phyloP scores from a whole-genome alignment of 1,140 invertebrate species.

The Heliconius hermathena region DNA sequence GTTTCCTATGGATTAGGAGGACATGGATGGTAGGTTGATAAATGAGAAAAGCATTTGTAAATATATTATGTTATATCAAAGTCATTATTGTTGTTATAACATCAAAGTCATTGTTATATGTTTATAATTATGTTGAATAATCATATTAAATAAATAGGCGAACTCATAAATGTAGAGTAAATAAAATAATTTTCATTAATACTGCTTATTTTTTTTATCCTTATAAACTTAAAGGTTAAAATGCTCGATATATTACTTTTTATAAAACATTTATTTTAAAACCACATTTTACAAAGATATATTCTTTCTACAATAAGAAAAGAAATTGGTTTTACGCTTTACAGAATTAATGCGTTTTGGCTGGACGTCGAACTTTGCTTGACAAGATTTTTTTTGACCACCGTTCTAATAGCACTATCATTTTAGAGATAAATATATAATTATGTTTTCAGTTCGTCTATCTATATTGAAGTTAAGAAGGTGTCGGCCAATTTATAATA shows the following conservation, averaged over 20 bases:
- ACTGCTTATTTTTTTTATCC: neutral
- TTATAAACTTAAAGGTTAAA: neutral
- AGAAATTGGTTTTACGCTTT: too few relatives aligned
- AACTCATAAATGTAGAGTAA: slow-evolving; percentile 16
- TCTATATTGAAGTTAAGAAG: too few relatives aligned
- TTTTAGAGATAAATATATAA: too few relatives aligned
- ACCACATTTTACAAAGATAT: too few relatives aligned
- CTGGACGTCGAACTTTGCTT: too few relatives aligned
- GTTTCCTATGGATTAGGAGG: slow-evolving; percentile 29
- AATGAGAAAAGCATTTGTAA: slow-evolving; percentile 30
- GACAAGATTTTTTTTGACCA: too few relatives aligned
- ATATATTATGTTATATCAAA: slow-evolving; percentile 13
- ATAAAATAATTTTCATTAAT: slow-evolving; percentile 28
- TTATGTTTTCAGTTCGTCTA: too few relatives aligned
- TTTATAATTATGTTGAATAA: slow-evolving; percentile 33
- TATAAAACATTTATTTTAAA: too few relatives aligned
- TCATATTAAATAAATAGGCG: slow-evolving; percentile 15
- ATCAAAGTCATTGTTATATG: slow-evolving; percentile 10
- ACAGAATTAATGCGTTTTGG: too few relatives aligned
- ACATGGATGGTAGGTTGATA: slow-evolving; percentile 42
- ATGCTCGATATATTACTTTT: neutral
- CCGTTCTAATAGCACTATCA: too few relatives aligned
- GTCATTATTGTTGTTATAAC: neutral
- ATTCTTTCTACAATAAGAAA: too few relatives aligned
- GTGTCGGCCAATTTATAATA: too few relatives aligned